A percentile compares a stretch with the other conserved stretches of the same genome.
These are phyloP conservation scores for Monarcha castaneiventris DNA, from an alignment of 2,113 vertebrate genomes.

Conservation along the genomic window DNA sequence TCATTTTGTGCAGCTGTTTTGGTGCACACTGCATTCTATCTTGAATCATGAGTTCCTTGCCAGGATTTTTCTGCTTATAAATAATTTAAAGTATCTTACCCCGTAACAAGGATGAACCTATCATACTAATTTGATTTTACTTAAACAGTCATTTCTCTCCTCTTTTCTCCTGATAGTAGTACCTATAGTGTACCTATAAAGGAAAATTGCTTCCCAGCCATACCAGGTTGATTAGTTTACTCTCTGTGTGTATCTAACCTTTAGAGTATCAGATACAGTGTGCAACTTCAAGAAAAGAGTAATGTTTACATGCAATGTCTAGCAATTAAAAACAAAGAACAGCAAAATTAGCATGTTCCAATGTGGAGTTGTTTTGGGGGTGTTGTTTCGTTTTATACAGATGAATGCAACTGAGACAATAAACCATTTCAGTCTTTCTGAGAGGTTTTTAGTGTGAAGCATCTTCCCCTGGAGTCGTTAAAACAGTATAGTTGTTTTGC, in stretches of 20 bases:
- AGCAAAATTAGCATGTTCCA: neutral
- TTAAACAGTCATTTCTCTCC: neutral
- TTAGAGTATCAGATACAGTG: neutral
- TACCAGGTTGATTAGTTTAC: neutral
- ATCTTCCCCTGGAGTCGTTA: neutral
- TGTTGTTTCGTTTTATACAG: neutral
- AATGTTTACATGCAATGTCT: neutral
- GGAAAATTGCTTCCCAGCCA: neutral
- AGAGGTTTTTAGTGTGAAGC: neutral
- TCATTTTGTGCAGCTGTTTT: neutral
- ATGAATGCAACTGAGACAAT: neutral
- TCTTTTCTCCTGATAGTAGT: neutral
- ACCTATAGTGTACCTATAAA: neutral
- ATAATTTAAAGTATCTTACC: neutral
- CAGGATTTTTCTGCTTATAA: neutral
- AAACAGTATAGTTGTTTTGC: neutral
- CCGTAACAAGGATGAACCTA: neutral
- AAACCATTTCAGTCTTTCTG: neutral
- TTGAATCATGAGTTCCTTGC: neutral
- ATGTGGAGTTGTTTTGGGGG: neutral
- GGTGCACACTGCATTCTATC: neutral
- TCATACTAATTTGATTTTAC: neutral
- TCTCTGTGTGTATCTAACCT: neutral
- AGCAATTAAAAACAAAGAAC: neutral
- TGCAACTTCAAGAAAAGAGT: neutral